Percentiles rank a stretch among this genome's conserved stretches.
Evolutionary conservation across 2,888 invertebrate genomes (phyloP).

Genomic region (Mesoligia furuncula): DNA sequence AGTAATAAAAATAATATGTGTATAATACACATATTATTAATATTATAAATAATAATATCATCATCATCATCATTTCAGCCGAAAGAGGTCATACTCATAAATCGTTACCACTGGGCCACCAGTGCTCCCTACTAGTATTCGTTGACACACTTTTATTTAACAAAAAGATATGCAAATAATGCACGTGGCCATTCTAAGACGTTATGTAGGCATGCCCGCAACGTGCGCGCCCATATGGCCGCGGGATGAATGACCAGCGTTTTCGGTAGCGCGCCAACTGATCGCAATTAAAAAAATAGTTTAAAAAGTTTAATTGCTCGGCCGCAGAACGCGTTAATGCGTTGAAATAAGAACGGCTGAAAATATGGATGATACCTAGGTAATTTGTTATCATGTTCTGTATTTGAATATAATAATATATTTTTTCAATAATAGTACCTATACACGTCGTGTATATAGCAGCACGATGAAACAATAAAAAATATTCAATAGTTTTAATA

Average conservation of each 20-base stretch:
- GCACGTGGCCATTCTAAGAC: constrained; percentile 82
- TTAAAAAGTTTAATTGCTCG: constrained; percentile 56
- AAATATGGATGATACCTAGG: constrained; percentile 26
- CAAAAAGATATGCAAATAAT: constrained; percentile 73
- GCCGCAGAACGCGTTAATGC: constrained; percentile 27
- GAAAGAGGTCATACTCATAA: too few species aligned
- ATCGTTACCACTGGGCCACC: background rate
- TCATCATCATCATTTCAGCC: too few species aligned
- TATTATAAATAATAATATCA: too few species aligned
- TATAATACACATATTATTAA: too few species aligned
- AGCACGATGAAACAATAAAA: too few species aligned
- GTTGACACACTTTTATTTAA: constrained; percentile 43
- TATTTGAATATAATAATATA: background rate
- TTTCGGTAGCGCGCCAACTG: constrained; percentile 79
- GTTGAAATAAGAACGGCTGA: constrained; percentile 40
- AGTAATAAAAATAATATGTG: too few species aligned
- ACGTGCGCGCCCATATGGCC: constrained; percentile 85
- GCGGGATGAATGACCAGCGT: constrained; percentile 87
- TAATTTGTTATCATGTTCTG: background rate
- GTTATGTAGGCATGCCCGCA: constrained; percentile 59
- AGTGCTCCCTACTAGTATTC: constrained; percentile 38
- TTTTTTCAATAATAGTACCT: background rate
- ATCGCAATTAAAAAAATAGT: constrained; percentile 76
- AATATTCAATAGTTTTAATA: too few species aligned
- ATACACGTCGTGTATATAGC: too few species aligned